phyloP scores from a whole-genome alignment of 2,113 vertebrate genomes.

The Hemiprocne comata region DNA sequence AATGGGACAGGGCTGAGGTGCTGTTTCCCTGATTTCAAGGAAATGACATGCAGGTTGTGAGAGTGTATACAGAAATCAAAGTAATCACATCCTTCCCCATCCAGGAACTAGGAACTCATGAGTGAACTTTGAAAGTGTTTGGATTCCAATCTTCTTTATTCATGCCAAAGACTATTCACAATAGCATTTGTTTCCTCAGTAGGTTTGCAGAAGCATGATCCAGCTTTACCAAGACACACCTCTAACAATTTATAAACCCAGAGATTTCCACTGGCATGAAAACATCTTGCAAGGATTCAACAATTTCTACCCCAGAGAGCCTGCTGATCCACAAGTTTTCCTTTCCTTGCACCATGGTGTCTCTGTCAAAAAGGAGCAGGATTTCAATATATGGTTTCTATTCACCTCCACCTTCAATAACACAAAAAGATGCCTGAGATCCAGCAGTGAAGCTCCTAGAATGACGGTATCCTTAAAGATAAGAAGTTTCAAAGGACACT shows the following conservation, averaged over 20 bases:
- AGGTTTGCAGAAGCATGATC: neutral
- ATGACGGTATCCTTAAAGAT: slow-evolving; percentile 38
- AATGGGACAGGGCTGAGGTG: neutral
- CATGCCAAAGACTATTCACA: neutral
- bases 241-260: neutral
- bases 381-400: neutral
- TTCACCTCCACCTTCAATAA: neutral
- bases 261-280: neutral
- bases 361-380: neutral
- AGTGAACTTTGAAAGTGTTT: neutral
- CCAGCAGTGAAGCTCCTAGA: neutral
- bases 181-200: slow-evolving; percentile 5
- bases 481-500: slow-evolving; percentile 40
- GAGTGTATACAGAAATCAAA: neutral
- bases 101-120: neutral
- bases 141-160: neutral
- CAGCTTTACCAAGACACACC: neutral
- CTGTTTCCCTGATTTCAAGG: neutral
- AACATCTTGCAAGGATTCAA: neutral
- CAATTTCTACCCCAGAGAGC: neutral
- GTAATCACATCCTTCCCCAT: neutral
- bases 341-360: neutral
- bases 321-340: neutral
- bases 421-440: neutral
- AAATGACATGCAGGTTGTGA: neutral